These are phyloP conservation scores for Acholoe squamosa DNA, from an alignment of 2,888 invertebrate genomes.

Conservation along the genomic window DNA sequence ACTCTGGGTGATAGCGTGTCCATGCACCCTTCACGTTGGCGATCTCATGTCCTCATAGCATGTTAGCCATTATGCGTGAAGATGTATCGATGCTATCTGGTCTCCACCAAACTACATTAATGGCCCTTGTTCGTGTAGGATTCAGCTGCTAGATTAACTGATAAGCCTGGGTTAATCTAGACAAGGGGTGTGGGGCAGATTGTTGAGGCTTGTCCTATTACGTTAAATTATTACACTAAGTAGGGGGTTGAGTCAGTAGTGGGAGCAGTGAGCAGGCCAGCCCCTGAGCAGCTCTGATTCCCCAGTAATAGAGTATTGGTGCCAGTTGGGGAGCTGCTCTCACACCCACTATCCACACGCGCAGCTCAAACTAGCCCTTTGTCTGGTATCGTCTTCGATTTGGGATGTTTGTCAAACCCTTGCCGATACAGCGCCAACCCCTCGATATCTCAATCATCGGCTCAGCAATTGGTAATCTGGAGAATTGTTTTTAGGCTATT, in stretches of 20 bases:
- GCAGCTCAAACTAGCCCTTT: neutral
- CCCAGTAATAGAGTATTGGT: neutral
- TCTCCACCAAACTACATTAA: slow-evolving; percentile 13
- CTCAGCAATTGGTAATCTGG: neutral
- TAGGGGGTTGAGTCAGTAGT: slow-evolving; percentile 6
- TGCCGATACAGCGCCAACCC: neutral
- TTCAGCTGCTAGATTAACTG: slow-evolving; percentile 37
- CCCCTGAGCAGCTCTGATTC: neutral
- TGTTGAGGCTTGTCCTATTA: slow-evolving; percentile 38
- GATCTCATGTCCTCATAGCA: neutral
- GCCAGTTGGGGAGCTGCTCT: neutral
- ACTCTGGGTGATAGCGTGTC: neutral
- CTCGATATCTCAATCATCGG: slow-evolving; percentile 34
- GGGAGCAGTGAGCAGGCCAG: neutral
- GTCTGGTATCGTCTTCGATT: slow-evolving; percentile 9
- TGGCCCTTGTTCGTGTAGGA: slow-evolving; percentile 27
- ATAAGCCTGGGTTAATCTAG: slow-evolving; percentile 36
- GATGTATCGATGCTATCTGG: slow-evolving; percentile 38
- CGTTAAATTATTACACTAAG: slow-evolving; percentile 16
- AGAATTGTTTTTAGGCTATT: slow-evolving; percentile 16
- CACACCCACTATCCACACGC: neutral
- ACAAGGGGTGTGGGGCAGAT: neutral
- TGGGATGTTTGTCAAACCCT: slow-evolving; percentile 17
- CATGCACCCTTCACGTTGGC: neutral
- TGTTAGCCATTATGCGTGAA: neutral